Percentiles rank a stretch among this genome's conserved stretches.
Conservation (phyloP, 2,113 vertebrate species). For the Panurus biarmicus region DNA sequence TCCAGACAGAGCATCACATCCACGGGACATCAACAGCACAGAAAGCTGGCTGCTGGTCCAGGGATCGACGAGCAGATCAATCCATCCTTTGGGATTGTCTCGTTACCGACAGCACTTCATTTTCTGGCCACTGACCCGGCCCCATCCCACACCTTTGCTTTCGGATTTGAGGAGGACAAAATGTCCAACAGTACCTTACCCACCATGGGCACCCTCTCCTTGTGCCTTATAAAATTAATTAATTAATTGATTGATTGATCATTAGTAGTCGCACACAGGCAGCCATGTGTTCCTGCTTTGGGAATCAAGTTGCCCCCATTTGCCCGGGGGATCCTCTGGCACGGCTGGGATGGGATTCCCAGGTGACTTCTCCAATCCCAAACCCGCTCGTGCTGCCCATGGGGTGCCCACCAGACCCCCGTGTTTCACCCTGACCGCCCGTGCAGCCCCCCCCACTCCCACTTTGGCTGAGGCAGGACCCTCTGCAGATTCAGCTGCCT, state of each 20-base stretch:
- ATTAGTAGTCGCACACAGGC: fast-evolving
- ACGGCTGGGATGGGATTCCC: neutral
- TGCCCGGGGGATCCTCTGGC: fast-evolving
- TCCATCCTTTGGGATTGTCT: neutral
- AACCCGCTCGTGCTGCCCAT: fast-evolving
- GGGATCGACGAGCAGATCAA: neutral
- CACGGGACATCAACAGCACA: fast-evolving
- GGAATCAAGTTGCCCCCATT: too few relatives aligned
- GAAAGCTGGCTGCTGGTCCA: neutral
- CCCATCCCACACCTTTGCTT: neutral
- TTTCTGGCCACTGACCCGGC: neutral
- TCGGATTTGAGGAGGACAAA: fast-evolving
- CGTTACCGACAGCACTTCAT: neutral
- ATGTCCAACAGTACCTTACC: fast-evolving
- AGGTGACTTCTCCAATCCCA: neutral
- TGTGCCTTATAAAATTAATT: neutral
- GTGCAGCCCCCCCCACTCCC: neutral
- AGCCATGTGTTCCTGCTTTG: neutral
- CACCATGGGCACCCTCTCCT: fast-evolving
- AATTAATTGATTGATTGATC: neutral
- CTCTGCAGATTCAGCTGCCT: neutral
- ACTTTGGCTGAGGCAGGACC: neutral
- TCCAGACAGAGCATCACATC: neutral
- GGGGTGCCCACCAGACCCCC: neutral
- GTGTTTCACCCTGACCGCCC: fast-evolving